These are phyloP conservation scores for Callimorpha dominula DNA, from an alignment of 2,888 invertebrate species.

Conservation along the genomic window DNA sequence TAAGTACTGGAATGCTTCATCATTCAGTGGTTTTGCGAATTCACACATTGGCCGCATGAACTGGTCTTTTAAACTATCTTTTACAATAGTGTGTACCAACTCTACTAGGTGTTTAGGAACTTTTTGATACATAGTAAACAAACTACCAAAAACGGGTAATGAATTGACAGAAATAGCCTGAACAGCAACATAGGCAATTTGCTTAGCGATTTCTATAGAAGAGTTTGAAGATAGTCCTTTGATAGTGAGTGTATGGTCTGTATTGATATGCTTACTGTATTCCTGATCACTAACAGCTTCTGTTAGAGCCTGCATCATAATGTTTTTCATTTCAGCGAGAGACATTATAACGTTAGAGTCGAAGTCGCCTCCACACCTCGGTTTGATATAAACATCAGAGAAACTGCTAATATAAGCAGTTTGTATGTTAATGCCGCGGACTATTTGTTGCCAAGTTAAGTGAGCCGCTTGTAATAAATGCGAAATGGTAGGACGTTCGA, in stretches of 20 bases:
- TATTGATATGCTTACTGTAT: conserved; percentile 20
- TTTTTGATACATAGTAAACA: conserved; percentile 69
- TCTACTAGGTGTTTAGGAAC: conserved; percentile 57
- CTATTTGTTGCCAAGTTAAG: conserved; percentile 88
- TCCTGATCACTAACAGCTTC: conserved; percentile 53
- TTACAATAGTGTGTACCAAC: conserved; percentile 57
- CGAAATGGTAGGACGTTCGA: conserved; percentile 87
- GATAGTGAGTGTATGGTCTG: conserved; percentile 70
- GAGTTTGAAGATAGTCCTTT: conserved; percentile 84
- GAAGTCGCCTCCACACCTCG: conserved; percentile 79
- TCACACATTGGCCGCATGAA: conserved; percentile 30
- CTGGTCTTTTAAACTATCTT: conserved; percentile 43
- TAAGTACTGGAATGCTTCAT: conserved; percentile 53
- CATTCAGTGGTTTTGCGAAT: conserved; percentile 55
- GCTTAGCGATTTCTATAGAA: conserved; percentile 82
- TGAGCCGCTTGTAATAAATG: conserved; percentile 89
- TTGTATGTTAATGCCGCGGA: conserved; percentile 85
- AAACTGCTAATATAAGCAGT: conserved; percentile 87
- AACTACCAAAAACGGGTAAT: conserved; percentile 55
- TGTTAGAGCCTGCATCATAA: conserved; percentile 72
- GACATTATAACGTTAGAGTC: conserved; percentile 71
- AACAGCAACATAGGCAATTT: conserved; percentile 80
- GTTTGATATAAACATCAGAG: conserved; percentile 89
- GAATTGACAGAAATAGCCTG: conserved; percentile 50
- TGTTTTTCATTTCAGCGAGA: conserved; percentile 81